These are phyloP conservation scores for Sebastiscus albofasciatus DNA, from an alignment of 2,797 vertebrate species.

Conservation along the genomic window DNA sequence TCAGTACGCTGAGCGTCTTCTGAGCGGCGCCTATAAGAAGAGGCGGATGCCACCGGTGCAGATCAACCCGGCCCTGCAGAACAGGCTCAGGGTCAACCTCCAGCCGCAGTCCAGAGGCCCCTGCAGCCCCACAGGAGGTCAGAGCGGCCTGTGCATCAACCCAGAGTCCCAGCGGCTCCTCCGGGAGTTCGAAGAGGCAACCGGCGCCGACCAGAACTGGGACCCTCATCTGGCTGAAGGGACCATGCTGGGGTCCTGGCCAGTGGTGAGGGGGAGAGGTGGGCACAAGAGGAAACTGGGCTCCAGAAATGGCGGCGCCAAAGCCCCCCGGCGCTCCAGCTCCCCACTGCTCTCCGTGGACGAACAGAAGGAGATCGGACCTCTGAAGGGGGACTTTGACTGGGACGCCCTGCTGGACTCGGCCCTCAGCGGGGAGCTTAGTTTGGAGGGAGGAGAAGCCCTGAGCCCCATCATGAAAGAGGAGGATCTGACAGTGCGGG, in stretches of 20 bases:
- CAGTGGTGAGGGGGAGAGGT: slow-evolving; percentile 58
- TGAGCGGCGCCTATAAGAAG: slow-evolving; percentile 91
- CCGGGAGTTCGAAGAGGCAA: slow-evolving; percentile 89
- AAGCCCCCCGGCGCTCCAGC: slow-evolving; percentile 79
- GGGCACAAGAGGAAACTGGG: slow-evolving; percentile 86
- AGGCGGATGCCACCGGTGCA: slow-evolving; percentile 88
- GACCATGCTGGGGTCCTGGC: slow-evolving; percentile 79
- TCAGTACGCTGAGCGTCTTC: slow-evolving; percentile 90
- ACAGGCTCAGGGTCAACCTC: slow-evolving; percentile 62
- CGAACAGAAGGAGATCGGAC: slow-evolving; percentile 88
- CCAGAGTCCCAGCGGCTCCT: slow-evolving; percentile 88
- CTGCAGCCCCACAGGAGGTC: background rate
- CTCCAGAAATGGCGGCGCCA: slow-evolving; percentile 72
- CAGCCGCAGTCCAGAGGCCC: slow-evolving; percentile 19
- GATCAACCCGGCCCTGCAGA: slow-evolving; percentile 89
- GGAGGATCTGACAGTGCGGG: slow-evolving; percentile 83
- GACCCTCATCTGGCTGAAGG: slow-evolving; percentile 70
- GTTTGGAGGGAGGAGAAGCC: slow-evolving; percentile 85
- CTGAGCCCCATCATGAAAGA: slow-evolving; percentile 82
- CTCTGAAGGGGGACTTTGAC: slow-evolving; percentile 94
- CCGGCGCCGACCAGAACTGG: slow-evolving; percentile 81
- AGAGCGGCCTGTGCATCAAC: slow-evolving; percentile 68
- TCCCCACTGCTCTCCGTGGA: slow-evolving; percentile 87
- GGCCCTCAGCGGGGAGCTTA: slow-evolving; percentile 86
- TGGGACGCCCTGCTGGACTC: slow-evolving; percentile 93